Evolutionary conservation across 2,113 vertebrate species (phyloP), one percentile per base, ranked within the genome.

Genomic region (Eublepharis macularius): DNA sequence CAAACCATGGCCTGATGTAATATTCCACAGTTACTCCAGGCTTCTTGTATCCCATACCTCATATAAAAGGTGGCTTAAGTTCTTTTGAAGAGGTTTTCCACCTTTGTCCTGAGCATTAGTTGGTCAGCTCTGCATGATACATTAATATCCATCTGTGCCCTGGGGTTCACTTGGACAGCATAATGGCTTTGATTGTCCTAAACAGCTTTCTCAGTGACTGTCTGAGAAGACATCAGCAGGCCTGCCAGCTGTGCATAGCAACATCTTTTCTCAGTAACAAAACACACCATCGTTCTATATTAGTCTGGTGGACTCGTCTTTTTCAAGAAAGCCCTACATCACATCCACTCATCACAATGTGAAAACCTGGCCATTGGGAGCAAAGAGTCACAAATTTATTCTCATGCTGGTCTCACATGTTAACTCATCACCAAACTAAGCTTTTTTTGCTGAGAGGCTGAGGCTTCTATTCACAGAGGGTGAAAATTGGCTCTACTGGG

Each of bases 401-500:
- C 92, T 91, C 87, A 84, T 82, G 49, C 90, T 83, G 86, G 93
- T 88, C 90, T 94, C 86, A 21, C 84, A 85, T 90, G 94, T 93
- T 94, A 94, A 92, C 90, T 85, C 87, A 90, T 74, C 94, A 91
- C 91, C 82, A 93, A 94, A 91, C 92, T 88, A 89, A 92, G 86
- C 85, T 92, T 19, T 19, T 54, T 88, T 90, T 70, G 81, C 93
- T 88, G 90, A 93, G 93, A 92, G 87, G 86, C 89, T 89, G 91
- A 85, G 88, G 83, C 87, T 89, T 89, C 86, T 92, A 93, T 93
- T 92, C 68, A 41, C 93, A 91, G 86, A 95, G 93, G 93, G 93
- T 94, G 93, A 96, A 96, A 96, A 96, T 93, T 96, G 94, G 91
- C 85, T 96, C 94, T 87, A 0, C 81, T 87, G 93, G 91, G 95